Evolutionary conservation across 2,888 invertebrate genomes (phyloP).

Genomic region (Alloscopus bannaensis): DNA sequence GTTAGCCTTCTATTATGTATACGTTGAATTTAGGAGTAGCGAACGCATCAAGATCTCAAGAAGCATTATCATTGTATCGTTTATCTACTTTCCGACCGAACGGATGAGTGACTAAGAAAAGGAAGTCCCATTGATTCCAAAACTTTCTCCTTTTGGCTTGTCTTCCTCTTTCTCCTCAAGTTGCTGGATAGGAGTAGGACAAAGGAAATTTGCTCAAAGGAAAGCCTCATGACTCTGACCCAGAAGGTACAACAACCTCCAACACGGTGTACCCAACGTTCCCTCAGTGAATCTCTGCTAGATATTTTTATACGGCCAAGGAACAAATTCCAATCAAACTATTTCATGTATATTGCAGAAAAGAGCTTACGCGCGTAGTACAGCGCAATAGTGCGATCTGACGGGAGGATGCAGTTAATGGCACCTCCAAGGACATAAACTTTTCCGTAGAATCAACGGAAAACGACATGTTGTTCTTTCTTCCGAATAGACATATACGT

Average conservation of each 20-base stretch:
- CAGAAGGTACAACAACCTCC: slow-evolving; percentile 45
- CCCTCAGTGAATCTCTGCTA: no score
- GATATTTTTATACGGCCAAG: no score
- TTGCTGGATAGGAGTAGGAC: slow-evolving; percentile 28
- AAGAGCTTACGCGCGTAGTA: no score
- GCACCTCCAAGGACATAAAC: slow-evolving; percentile 52
- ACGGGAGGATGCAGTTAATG: slow-evolving; percentile 48
- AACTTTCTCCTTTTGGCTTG: slow-evolving; percentile 43
- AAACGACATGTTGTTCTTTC: slow-evolving; percentile 36
- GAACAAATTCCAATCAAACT: no score
- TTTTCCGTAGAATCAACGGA: slow-evolving; percentile 40
- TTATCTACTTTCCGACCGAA: slow-evolving; percentile 58
- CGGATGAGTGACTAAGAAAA: slow-evolving; percentile 54
- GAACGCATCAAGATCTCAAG: slow-evolving; percentile 41
- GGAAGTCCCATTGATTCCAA: slow-evolving; percentile 54
- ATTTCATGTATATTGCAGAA: no score
- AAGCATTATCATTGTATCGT: slow-evolving; percentile 58
- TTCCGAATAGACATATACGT: background rate
- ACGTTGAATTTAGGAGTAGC: slow-evolving; percentile 10
- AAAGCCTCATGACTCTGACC: slow-evolving; percentile 15
- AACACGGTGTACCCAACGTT: slow-evolving; percentile 29
- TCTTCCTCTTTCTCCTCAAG: slow-evolving; percentile 18
- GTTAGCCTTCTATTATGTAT: slow-evolving; percentile 1
- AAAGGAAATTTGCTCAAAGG: slow-evolving; percentile 45
- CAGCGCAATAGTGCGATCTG: background rate